Percentiles rank a stretch among this genome's conserved stretches.
Conservation (phyloP, 2,888 invertebrate species). For the Mesorhabditis sp. region DNA sequence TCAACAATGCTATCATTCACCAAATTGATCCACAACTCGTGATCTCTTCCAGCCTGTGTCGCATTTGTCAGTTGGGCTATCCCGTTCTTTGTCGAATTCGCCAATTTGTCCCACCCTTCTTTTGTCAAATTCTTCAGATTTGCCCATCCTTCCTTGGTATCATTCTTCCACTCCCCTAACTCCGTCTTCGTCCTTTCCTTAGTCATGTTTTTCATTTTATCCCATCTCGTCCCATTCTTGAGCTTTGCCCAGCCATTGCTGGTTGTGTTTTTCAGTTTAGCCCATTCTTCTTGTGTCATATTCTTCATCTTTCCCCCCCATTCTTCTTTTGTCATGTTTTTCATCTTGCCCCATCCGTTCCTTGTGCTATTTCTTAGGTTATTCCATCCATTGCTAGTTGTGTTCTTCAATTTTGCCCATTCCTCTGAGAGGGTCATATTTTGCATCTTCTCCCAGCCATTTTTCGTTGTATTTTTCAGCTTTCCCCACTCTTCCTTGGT, state of each 20-base stretch:
- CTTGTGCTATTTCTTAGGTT: background rate
- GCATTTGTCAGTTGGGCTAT: background rate
- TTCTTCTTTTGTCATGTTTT: constrained; percentile 3
- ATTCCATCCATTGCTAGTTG: too few relatives aligned
- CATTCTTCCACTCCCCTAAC: background rate
- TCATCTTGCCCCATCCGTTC: background rate
- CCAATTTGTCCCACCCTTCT: background rate
- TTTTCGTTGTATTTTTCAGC: constrained; percentile 1
- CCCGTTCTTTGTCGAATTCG: constrained; percentile 1
- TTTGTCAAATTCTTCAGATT: background rate
- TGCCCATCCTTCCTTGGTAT: background rate
- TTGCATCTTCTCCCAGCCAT: background rate
- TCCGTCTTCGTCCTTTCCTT: background rate
- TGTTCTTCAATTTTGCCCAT: too few relatives aligned
- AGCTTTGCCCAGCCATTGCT: background rate
- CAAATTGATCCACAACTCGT: too few relatives aligned
- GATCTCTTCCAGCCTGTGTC: background rate
- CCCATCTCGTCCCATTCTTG: background rate
- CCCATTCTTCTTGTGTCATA: background rate
- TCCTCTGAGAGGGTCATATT: background rate
- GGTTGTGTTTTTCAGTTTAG: background rate
- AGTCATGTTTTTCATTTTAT: background rate
- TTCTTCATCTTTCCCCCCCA: background rate
- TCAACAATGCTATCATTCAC: too few relatives aligned
- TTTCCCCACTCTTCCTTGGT: background rate